Conservation (phyloP, 2,888 invertebrate species). For the Cataglyphis altisquamis region DNA sequence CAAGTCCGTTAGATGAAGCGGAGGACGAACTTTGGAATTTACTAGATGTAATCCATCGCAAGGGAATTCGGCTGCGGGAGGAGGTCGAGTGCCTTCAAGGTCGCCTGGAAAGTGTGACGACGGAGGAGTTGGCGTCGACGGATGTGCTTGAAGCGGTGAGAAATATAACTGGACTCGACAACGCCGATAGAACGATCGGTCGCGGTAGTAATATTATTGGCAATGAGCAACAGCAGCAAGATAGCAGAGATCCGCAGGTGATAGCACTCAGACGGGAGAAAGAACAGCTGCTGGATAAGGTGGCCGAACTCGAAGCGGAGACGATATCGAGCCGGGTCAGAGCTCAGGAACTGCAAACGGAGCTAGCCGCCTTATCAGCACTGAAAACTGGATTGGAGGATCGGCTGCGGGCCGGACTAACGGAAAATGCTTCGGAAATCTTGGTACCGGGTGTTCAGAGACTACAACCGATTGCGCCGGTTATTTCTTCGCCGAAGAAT, state of each 20-base stretch:
- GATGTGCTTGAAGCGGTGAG: conserved; percentile 85
- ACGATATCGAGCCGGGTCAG: conserved; percentile 90
- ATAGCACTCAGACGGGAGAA: conserved; percentile 90
- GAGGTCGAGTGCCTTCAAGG: conserved; percentile 91
- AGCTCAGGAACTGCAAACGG: conserved; percentile 89
- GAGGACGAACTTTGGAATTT: conserved; percentile 95
- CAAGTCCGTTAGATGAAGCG: conserved; percentile 86
- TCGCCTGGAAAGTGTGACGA: conserved; percentile 83
- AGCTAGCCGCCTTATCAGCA: conserved; percentile 88
- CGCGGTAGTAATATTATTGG: conserved; percentile 74
- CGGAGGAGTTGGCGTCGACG: conserved; percentile 82
- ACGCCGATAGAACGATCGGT: conserved; percentile 58
- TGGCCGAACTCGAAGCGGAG: conserved; percentile 93
- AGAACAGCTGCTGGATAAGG: conserved; percentile 91
- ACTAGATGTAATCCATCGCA: conserved; percentile 94
- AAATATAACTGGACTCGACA: conserved; percentile 67
- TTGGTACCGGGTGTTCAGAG: conserved; percentile 80
- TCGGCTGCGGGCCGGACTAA: conserved; percentile 81
- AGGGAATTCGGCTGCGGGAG: conserved; percentile 90
- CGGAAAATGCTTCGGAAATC: conserved; percentile 73
- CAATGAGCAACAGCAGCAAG: conserved; percentile 37
- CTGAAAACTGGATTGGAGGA: conserved; percentile 84
- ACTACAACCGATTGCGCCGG: conserved; percentile 76
- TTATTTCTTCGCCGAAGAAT: conserved; percentile 76
- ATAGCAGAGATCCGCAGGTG: conserved; percentile 87